Conservation (phyloP, 2,888 invertebrate genomes). For the Scelioninae gen. 2 region DNA sequence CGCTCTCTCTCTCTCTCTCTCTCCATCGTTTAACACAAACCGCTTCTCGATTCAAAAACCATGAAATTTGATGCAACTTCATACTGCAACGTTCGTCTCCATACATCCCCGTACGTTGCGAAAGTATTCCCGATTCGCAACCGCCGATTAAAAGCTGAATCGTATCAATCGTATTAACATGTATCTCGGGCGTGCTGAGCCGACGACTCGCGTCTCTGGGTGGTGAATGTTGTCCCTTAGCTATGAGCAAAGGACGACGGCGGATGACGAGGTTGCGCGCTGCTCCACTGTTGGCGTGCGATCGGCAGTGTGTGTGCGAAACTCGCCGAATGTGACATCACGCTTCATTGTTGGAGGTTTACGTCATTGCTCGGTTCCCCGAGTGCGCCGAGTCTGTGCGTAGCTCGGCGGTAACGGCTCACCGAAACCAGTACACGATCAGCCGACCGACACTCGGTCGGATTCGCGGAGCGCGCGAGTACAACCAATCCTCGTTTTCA, state of each 20-base stretch:
- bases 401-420: conserved; percentile 30
- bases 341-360: conserved; percentile 75
- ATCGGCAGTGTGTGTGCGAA: conserved; percentile 59
- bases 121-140: too few relatives aligned
- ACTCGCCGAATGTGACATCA: conserved; percentile 73
- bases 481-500: conserved; percentile 16
- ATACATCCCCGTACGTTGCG: too few relatives aligned
- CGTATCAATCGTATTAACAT: too few relatives aligned
- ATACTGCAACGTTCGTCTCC: too few relatives aligned
- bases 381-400: conserved; percentile 26
- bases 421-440: conserved; percentile 35
- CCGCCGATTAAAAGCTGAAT: too few relatives aligned
- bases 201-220: too few relatives aligned
- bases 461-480: conserved; percentile 34
- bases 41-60: too few relatives aligned
- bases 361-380: conserved; percentile 72
- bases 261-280: conserved; percentile 25
- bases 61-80: too few relatives aligned
- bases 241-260: conserved; percentile 7
- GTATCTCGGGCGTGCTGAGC: too few relatives aligned
- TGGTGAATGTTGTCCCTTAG: conserved; percentile 25
- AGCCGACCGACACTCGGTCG: conserved; percentile 35
- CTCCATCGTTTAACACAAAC: too few relatives aligned
- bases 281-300: conserved; percentile 20
- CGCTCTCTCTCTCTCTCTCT: too few relatives aligned